Evolutionary conservation across 2,888 invertebrate species (phyloP), one percentile per base, ranked within the genome.

Genomic region (Acleris laterana): DNA sequence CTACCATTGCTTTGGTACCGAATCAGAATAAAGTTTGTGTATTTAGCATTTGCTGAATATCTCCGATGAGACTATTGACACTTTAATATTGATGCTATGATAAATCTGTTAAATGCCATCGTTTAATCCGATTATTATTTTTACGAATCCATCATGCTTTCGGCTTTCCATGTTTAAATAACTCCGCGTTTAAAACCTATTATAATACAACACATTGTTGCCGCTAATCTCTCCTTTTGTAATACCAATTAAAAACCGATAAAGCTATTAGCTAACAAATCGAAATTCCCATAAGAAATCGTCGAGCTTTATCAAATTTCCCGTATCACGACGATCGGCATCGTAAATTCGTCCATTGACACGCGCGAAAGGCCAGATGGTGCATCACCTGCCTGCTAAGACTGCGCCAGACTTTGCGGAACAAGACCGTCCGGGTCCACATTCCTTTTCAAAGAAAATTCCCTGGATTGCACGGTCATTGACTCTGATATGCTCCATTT

Each of bases 321-420:
- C 77, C 78, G 80, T 83, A 80, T 81, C 83, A 80, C 83, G 76
- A 32, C 77, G 80, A 83, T 83, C 79, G 69, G 69, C 79, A 77
- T 74, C 70, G 75, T 76, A 76, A 75, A 79, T 78, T 79, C 74
- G 73, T 74, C 66, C 73, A 76, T 84, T 84, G 88, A 85, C 90
- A 88, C 89, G 90, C 88, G 89, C 83, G 77, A 64, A 68, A 70
- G 58, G 77, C 87, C 91, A 90, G 87, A 87, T 90, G 90, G 81
- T 69, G 71, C 74, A 82, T 86, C 90, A 90, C 90, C 91, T 90
- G 90, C 85, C 75, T 64, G 28, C 13, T 63, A 60, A 57, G 68
- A 69, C 62, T 63, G 65, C 66, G 72, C 77, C 79, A 79, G 81
- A 78, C 77, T 74, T 81, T 80, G 79, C 84, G 81, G 85, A 82